A percentile compares a stretch with the other conserved stretches of the same genome.
phyloP scores from a whole-genome alignment of 2,797 vertebrate species.

The Chaetodon trifasciatus region DNA sequence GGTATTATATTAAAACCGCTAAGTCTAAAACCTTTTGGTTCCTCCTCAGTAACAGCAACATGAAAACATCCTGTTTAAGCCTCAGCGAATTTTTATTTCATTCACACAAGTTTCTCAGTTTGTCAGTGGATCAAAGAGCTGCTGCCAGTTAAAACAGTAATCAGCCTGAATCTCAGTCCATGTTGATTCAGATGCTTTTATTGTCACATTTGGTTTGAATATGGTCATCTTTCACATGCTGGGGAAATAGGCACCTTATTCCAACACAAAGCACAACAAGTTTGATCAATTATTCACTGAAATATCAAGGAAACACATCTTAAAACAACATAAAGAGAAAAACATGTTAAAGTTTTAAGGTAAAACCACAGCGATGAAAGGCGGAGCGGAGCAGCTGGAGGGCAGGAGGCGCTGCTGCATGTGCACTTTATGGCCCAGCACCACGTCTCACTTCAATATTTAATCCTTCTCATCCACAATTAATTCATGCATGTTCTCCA shows the following conservation, averaged over 20 bases:
- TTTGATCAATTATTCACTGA: slow-evolving; percentile 22
- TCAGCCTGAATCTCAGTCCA: neutral
- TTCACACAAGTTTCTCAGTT: neutral
- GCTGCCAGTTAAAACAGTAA: neutral
- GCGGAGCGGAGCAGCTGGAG: neutral
- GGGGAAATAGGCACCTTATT: neutral
- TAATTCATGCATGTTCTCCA: slow-evolving; percentile 31
- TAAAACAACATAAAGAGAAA: slow-evolving; percentile 3
- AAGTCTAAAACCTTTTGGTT: neutral
- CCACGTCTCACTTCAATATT: slow-evolving; percentile 65
- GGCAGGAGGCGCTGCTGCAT: slow-evolving; percentile 6
- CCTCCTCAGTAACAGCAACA: neutral
- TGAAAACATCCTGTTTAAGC: neutral
- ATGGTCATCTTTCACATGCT: neutral
- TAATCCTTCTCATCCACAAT: slow-evolving; percentile 36
- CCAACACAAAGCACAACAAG: neutral
- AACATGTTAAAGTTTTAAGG: slow-evolving; percentile 41
- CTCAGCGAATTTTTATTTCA: neutral
- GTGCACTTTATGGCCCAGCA: slow-evolving; percentile 34
- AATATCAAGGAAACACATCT: slow-evolving; percentile 5
- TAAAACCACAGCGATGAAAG: neutral
- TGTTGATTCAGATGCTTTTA: neutral
- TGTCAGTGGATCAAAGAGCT: neutral
- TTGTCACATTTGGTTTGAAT: neutral
- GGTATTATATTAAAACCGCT: fast-evolving